Conservation (phyloP, 2,797 vertebrate genomes). For the Enteromius radiatus region DNA sequence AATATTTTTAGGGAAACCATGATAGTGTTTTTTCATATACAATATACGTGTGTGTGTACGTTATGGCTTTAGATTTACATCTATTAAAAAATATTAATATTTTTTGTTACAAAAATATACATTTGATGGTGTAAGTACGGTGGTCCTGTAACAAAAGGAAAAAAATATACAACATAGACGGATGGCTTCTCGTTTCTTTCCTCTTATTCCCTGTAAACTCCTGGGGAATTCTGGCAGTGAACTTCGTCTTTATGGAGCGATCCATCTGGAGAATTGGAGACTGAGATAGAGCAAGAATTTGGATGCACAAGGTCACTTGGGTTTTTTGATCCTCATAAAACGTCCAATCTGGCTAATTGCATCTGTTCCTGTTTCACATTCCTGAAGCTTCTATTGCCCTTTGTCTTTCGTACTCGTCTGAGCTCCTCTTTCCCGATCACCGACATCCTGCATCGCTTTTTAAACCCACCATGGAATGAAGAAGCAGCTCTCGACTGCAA, state of each 20-base stretch:
- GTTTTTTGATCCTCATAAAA: conserved; percentile 67
- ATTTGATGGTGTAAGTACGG: conserved; percentile 33
- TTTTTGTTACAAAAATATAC: not conserved
- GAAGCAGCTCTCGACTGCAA: not conserved
- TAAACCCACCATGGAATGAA: not conserved
- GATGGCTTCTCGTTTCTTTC: conserved; percentile 49
- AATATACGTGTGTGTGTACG: too few relatives aligned
- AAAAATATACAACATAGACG: conserved; percentile 23
- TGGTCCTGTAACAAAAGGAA: conserved; percentile 46
- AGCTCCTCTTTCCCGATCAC: conserved; percentile 30
- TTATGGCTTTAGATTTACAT: too few relatives aligned
- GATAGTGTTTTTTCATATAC: too few relatives aligned
- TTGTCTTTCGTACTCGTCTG: conserved; percentile 20
- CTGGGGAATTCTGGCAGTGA: conserved; percentile 58
- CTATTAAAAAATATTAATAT: too few relatives aligned
- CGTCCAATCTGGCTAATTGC: conserved; percentile 66
- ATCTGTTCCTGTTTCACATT: conserved; percentile 61
- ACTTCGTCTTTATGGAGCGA: conserved; percentile 46
- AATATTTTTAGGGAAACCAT: not conserved
- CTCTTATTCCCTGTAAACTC: conserved; percentile 54
- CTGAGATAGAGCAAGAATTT: conserved; percentile 56
- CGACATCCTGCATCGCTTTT: conserved; percentile 43
- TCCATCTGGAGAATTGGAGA: conserved; percentile 65
- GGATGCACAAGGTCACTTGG: conserved; percentile 64
- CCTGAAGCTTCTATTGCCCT: conserved; percentile 56